Evolutionary conservation across 2,797 vertebrate genomes (phyloP), one percentile per base, ranked within the genome.

Genomic region (Gymnopithys bicolor): DNA sequence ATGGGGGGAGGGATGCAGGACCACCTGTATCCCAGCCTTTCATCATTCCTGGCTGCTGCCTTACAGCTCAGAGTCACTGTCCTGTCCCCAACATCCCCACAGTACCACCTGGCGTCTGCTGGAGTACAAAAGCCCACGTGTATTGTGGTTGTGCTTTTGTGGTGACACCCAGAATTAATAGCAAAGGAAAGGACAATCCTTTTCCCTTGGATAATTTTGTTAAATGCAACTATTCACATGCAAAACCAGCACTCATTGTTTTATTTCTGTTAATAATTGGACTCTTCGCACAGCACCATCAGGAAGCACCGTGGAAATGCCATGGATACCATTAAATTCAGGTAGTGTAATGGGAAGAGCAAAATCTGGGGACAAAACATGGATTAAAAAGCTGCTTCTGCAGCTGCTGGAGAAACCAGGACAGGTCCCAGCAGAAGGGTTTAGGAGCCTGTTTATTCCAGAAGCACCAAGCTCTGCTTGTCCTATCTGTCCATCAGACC

Each of bases 301-400:
- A 84, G 92, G 82, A 90, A 75, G 86, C 56, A 41, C 70, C 74
- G 56, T 92, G 75, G 53, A 81, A 95, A 89, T 91, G 78, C 80
- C 91, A 75, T 71, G 74, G 80, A 92, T 90, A 62, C 79, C 4
- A 9, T 91, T 92, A 80, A 82, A 86, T 69, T 49, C 86, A 96
- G 76, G 74, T 71, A 73, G 41, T 84, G 25, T 68, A 69, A 73
- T 18, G 52, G 92, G 62, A 81, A 91, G 77, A 87, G 59, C 63
- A 43, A 83, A 68, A 55, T 53, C 69, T 87, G 82, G 83, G 86
- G 79, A 77, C 35, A 82, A 32, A 89, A 70, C 46, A 27, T 24
- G 43, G 92, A 79, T 62, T 93, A 80, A 70, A 80, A 70, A 80
- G 83, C 75, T 37, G 48, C 55, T 77, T 89, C 74, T 84, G 64